A percentile compares a stretch with the other conserved stretches of the same genome.
These are phyloP conservation scores for Griposia aprilina DNA, from an alignment of 2,888 invertebrate genomes.

Conservation along the genomic window DNA sequence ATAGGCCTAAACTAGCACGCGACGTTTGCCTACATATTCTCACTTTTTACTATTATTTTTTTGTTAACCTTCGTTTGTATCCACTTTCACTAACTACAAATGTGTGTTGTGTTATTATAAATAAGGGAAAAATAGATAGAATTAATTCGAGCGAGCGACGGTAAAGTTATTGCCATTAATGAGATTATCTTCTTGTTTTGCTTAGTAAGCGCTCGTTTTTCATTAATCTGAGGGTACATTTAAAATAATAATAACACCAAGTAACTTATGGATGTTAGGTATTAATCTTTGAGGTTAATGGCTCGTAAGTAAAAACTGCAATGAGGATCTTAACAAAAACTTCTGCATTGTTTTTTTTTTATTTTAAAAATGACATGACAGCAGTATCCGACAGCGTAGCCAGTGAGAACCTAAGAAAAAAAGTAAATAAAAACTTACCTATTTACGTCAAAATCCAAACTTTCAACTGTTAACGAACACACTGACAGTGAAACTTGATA, in stretches of 20 bases:
- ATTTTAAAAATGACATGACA: slow-evolving; percentile 15
- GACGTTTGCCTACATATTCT: slow-evolving; percentile 32
- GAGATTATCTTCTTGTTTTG: slow-evolving; percentile 34
- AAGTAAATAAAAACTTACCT: slow-evolving; percentile 77
- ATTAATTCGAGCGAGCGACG: background rate
- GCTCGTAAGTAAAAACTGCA: slow-evolving; percentile 35
- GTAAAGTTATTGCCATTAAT: slow-evolving; percentile 1
- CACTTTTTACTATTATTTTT: slow-evolving; percentile 38
- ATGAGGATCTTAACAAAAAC: slow-evolving; percentile 21
- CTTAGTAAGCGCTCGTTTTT: slow-evolving; percentile 4
- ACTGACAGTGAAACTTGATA: slow-evolving; percentile 77
- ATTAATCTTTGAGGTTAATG: slow-evolving; percentile 34
- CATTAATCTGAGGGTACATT: slow-evolving; percentile 52
- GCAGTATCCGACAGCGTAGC: slow-evolving; percentile 2
- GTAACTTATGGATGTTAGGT: slow-evolving; percentile 3
- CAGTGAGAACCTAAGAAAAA: background rate
- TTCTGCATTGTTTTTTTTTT: slow-evolving; percentile 24
- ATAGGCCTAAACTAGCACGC: slow-evolving; percentile 68
- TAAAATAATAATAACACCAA: slow-evolving; percentile 32
- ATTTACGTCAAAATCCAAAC: slow-evolving; percentile 84
- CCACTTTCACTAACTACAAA: slow-evolving; percentile 3
- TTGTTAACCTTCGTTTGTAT: background rate
- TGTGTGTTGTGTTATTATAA: background rate
- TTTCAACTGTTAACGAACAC: slow-evolving; percentile 73
- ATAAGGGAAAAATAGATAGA: slow-evolving; percentile 2